A percentile compares a stretch with the other conserved stretches of the same genome.
These are phyloP conservation scores for Moxostoma hubbsi DNA, from an alignment of 2,797 vertebrate genomes.

Conservation along the genomic window DNA sequence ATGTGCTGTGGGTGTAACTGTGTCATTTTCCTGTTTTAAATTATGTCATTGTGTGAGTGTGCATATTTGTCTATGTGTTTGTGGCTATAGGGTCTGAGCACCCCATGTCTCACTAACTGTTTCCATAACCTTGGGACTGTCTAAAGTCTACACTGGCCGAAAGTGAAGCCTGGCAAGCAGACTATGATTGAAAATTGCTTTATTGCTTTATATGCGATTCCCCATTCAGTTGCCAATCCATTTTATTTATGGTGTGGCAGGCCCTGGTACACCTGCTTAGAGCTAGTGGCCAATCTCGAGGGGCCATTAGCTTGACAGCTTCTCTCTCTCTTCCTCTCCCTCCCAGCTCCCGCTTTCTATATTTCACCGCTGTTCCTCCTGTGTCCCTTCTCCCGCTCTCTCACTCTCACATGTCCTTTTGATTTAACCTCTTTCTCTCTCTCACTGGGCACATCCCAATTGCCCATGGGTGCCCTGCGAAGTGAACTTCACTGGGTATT, in stretches of 20 bases:
- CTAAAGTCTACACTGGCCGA: constrained; percentile 67
- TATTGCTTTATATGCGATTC: constrained; percentile 78
- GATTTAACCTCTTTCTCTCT: constrained; percentile 41
- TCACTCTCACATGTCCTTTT: constrained; percentile 58
- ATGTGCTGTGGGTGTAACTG: constrained; percentile 26
- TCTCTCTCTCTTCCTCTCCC: constrained; percentile 56
- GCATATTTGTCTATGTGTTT: constrained; percentile 40
- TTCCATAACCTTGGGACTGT: constrained; percentile 69
- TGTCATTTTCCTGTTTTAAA: constrained; percentile 25
- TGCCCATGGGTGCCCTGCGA: too few relatives aligned
- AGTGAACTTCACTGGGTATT: constrained; percentile 21
- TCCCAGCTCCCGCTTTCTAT: not conserved
- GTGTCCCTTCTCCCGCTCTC: constrained; percentile 38
- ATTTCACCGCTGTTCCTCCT: constrained; percentile 39
- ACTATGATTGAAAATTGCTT: constrained; percentile 79
- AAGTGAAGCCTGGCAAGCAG: constrained; percentile 62
- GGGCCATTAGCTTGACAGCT: constrained; percentile 63
- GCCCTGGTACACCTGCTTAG: constrained; percentile 66
- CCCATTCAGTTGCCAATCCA: constrained; percentile 74
- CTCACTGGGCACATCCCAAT: constrained; percentile 25
- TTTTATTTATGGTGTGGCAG: constrained; percentile 78
- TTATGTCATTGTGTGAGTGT: constrained; percentile 25
- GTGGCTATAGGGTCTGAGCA: constrained; percentile 51
- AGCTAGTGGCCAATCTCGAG: constrained; percentile 63
- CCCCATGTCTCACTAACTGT: constrained; percentile 63